Base-by-base conservation (phyloP, 2,888 invertebrate genomes). In the Carpatolechia fugitivella region DNA sequence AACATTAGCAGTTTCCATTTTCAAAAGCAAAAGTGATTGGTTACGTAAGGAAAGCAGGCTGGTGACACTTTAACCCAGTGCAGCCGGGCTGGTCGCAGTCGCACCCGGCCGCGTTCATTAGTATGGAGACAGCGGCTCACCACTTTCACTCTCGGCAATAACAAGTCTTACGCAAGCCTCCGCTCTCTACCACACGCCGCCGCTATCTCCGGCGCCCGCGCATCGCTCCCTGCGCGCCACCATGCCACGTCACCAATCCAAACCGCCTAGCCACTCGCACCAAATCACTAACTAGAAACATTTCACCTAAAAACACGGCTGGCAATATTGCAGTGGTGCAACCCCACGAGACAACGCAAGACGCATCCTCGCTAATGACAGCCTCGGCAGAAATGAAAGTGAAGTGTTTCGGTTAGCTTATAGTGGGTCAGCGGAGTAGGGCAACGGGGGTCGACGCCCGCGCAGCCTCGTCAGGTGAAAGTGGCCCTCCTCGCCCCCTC, bases 361-460 rank as follows among this genome's bases (percentile, higher is more conserved):
- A 76, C 74, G 77, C 82, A 88, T 86, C 89, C 82, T 85, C 80
- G 75, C 74, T 85, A 84, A 83, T 82, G 78, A 80, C 74, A 76
- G 76, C 78, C 77, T 80, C 68, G 60, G 69, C 76, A 85, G 71
- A 89, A 88, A 86, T 84, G 89, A 90, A 89, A 89, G 89, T 87
- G 82, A 85, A 81, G 78, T 81, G 81, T 85, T 87, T 88, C 83
- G 81, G 78, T 80, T 78, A 77, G 79, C 76, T 72, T 69, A 75
- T 78, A 82, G 82, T 90, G 70, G 90, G 90, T 89, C 85, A 90
- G 77, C 85, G 83, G 89, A 90, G 90, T 86, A 90, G 89, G 88
- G 68, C 89, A 85, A 60, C 67, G 74, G 81, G 86, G 89, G 86
- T 89, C 89, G 87, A 77, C 85, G 88, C 76, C 85, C 89, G 89